Evolutionary conservation across 2,888 invertebrate genomes (phyloP), one percentile per base, ranked within the genome.

Genomic region (Ceriagrion tenellum): DNA sequence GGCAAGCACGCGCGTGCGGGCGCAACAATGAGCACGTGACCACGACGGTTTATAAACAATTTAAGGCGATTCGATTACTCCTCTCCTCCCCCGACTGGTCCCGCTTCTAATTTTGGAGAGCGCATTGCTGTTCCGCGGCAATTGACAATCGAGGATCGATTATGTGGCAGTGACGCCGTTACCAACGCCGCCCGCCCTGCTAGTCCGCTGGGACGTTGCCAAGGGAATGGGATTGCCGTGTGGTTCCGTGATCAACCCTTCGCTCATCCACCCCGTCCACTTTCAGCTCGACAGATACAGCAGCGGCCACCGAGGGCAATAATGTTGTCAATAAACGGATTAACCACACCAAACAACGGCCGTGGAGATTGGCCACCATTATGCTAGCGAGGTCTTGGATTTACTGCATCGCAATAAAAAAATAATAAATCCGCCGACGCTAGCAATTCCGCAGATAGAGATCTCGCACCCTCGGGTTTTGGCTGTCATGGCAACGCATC

Each of bases 261-360:
- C 23, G 23, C 26, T 18, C 3, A 10, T 26, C 69, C n/a, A 8
- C 18, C 63, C 69, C 10, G 8, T 26, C 4, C 69, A 10, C 69
- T 6, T n/a, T 69, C 4, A 26, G 8, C n/a, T n/a, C n/a, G 12
- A 59, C 16, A 35, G 35, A 35, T 81, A 18, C 69, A 23, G 35
- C 30, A 13, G 81, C 30, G 81, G 81, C 81, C 13, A 13, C 81
- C 30, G 81, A 81, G 81, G 81, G 81, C 81, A 81, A 81, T 81
- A 81, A 81, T 81, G 81, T 18, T 81, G 81, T 18, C 81, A 81
- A 81, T 81, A 81, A 81, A 81, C 81, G 81, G 81, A 81, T 81
- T 81, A 81, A 35, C 81, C 30, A 35, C 30, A 30, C 81, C 35
- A 35, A 35, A 81, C 81, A 81, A 35, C 81, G 81, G 81, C 35